Percentiles rank a stretch among this genome's conserved stretches.
These are phyloP conservation scores for Crax fasciolata DNA, from an alignment of 2,797 vertebrate genomes.

Conservation along the genomic window DNA sequence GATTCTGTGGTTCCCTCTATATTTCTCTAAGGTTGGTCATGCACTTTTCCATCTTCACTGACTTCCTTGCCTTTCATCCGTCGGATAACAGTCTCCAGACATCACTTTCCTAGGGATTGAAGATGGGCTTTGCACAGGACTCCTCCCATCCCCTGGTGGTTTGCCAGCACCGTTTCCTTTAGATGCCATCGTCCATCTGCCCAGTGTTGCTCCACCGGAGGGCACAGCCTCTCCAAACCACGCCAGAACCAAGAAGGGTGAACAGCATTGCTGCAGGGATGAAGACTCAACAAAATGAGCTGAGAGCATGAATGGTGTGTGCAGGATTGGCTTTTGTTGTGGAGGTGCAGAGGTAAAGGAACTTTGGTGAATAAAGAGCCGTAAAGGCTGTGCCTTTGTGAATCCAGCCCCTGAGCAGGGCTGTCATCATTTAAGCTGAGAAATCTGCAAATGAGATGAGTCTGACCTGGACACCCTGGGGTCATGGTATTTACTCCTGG, in stretches of 20 bases:
- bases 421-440: neutral
- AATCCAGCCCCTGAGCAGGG: neutral
- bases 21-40: too few relatives aligned
- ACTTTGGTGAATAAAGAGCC: neutral
- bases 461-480: too few relatives aligned
- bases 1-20: too few relatives aligned
- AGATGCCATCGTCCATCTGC: neutral
- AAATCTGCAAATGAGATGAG: neutral
- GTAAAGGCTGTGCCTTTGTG: neutral
- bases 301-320: neutral
- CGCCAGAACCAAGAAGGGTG: neutral
- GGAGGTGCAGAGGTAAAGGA: neutral
- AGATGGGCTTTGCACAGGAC: neutral
- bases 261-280: too few relatives aligned
- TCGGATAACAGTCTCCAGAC: too few relatives aligned
- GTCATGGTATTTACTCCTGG: too few relatives aligned
- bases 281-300: neutral
- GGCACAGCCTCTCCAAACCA: neutral
- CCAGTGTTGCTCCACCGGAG: neutral
- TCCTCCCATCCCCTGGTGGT: neutral
- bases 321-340: neutral
- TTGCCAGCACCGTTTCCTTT: neutral
- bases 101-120: too few relatives aligned
- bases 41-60: too few relatives aligned
- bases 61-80: too few relatives aligned